phyloP scores from a whole-genome alignment of 2,888 invertebrate species.

The Oscheius sp. region DNA sequence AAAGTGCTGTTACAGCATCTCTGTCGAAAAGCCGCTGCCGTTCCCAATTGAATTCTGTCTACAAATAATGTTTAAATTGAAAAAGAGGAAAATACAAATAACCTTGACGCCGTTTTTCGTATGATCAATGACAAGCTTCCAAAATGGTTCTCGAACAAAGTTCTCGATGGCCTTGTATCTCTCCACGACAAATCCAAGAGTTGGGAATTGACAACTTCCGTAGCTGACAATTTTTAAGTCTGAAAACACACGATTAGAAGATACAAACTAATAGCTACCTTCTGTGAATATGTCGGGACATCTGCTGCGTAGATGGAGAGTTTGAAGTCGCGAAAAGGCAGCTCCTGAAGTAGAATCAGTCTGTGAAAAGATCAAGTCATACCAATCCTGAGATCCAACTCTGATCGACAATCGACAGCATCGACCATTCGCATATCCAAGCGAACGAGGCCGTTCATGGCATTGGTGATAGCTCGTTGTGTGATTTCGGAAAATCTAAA shows the following conservation, averaged over 20 bases:
- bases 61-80: not conserved
- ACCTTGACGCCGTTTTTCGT: conserved; percentile 50
- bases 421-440: conserved; percentile 84
- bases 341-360: conserved; percentile 77
- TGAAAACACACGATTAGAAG: conserved; percentile 6
- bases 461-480: conserved; percentile 83
- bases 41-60: conserved; percentile 68
- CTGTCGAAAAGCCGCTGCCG: conserved; percentile 83
- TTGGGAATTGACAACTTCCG: conserved; percentile 98
- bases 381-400: conserved; percentile 92
- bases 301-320: conserved; percentile 82
- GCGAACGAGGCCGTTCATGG: conserved; percentile 83
- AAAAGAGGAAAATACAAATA: not conserved
- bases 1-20: conserved; percentile 81
- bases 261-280: not conserved
- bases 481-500: conserved; percentile 94
- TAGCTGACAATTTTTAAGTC: conserved; percentile 83
- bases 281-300: conserved; percentile 31
- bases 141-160: conserved; percentile 92
- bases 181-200: conserved; percentile 99
- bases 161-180: conserved; percentile 76
- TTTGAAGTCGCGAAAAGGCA: conserved; percentile 97
- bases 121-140: conserved; percentile 82
- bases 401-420: conserved; percentile 85
- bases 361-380: conserved; percentile 1